Base-by-base conservation (phyloP, 2,888 invertebrate species). In the Heliconius aoede region DNA sequence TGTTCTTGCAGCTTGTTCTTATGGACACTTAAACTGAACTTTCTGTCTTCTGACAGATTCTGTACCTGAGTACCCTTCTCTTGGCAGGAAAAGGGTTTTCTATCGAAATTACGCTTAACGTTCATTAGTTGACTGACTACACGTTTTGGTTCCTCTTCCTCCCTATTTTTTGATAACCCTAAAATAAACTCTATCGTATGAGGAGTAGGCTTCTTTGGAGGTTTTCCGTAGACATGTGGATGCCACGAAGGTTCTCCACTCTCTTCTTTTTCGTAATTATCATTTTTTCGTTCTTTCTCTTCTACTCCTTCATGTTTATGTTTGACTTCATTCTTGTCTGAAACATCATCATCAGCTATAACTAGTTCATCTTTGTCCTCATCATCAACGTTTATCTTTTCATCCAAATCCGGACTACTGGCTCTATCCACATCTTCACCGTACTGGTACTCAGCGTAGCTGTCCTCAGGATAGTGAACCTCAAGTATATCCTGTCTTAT, bases 111-210 rank as follows among this genome's bases (percentile, higher is more conserved):
- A 76, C 91, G 86, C 82, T 92, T 93, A 9, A 91, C 89, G 76
- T 87, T 90, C 82, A 92, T 90, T 77, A 93, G 81, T 74, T 91
- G 90, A 82, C 88, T 91, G 26, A 90, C 86, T 30, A 87, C 87
- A 8, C 77, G 71, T 73, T 82, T 84, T 13, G 78, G 76, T 67
- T 83, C 82, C 40, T 88, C 87, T 64, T 84, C 80, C 36, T 85
- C 86, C 32, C 82, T 83, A 79, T 79, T 76, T 65, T 81, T 87
- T 36, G 86, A 78, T 79, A 96, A 69, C 21, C 98, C 98, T 83
- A 99, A 94, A 82, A 98, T 98, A 87, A 98, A 97, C 81, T 97
- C 97, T 86, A 99, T 98, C 61, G 96, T 96, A 90, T 98, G 98
- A 7, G 98, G 97, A 2, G 98, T 98, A 1, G 98, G 98, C 75